Percentiles rank a stretch among this genome's conserved stretches.
Conservation (phyloP, 2,113 vertebrate genomes). For the Alectura lathami region DNA sequence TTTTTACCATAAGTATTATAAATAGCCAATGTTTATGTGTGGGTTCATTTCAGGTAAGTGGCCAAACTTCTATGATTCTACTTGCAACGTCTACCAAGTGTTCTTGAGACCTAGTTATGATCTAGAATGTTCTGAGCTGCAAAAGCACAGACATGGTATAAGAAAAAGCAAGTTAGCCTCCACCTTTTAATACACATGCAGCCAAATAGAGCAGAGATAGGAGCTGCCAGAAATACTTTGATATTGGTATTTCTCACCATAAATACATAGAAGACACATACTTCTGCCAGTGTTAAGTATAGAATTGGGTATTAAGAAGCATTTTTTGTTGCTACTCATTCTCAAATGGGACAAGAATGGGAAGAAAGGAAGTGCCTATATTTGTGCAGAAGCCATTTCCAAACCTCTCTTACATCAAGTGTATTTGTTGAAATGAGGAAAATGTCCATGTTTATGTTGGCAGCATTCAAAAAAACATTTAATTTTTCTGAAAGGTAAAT, state of each 20-base stretch:
- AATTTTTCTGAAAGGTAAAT: background rate
- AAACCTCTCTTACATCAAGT: background rate
- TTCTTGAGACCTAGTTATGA: background rate
- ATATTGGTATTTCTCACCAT: conserved; percentile 38
- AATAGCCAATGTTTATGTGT: background rate
- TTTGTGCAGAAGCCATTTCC: background rate
- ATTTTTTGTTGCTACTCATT: background rate
- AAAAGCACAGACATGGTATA: background rate
- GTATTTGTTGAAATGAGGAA: background rate
- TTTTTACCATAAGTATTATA: background rate
- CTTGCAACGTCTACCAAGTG: background rate
- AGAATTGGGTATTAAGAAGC: background rate
- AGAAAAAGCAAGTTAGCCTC: background rate
- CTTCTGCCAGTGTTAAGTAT: background rate
- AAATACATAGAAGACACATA: background rate
- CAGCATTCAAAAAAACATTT: background rate
- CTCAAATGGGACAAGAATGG: background rate
- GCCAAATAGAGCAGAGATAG: conserved; percentile 23
- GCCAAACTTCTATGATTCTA: background rate
- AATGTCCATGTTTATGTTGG: background rate
- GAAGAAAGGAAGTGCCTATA: background rate
- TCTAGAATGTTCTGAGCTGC: background rate
- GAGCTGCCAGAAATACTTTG: conserved; percentile 12
- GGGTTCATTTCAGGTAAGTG: background rate
- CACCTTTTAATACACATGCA: background rate